Evolutionary conservation across 2,113 vertebrate species (phyloP).

Genomic region (Anser cygnoides): DNA sequence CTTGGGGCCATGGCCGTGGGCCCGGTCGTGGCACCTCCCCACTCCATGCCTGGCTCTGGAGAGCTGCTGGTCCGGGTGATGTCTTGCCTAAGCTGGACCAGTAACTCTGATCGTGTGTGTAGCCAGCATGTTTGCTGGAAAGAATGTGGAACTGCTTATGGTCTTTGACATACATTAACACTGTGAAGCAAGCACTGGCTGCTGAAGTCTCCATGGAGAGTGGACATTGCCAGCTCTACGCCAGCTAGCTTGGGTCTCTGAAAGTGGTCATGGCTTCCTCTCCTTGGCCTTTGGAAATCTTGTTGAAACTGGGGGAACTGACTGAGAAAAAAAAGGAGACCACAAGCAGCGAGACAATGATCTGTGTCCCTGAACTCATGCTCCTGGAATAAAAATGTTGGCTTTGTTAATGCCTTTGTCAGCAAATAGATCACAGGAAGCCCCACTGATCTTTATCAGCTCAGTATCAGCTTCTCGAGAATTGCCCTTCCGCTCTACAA

Average conservation of each 20-base stretch:
- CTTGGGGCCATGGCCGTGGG: accelerated
- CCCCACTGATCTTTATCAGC: background rate
- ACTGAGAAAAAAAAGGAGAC: background rate
- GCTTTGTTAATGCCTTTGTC: background rate
- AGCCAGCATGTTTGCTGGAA: background rate
- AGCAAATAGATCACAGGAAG: background rate
- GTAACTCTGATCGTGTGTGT: background rate
- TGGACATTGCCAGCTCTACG: background rate
- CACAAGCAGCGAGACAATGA: background rate
- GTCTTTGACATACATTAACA: background rate
- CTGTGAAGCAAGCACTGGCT: background rate
- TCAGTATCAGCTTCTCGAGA: background rate
- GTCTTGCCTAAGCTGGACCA: background rate
- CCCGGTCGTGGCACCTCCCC: accelerated
- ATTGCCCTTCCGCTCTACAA: background rate
- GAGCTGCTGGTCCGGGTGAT: accelerated
- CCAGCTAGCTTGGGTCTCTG: background rate
- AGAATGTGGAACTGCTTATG: background rate
- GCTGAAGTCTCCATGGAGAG: background rate
- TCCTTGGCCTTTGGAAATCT: background rate
- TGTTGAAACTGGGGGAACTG: background rate
- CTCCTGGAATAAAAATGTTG: background rate
- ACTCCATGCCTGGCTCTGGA: accelerated
- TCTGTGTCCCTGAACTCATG: background rate
- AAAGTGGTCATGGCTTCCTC: background rate